phyloP scores from a whole-genome alignment of 2,888 invertebrate species.

The Teleiodes luculella region DNA sequence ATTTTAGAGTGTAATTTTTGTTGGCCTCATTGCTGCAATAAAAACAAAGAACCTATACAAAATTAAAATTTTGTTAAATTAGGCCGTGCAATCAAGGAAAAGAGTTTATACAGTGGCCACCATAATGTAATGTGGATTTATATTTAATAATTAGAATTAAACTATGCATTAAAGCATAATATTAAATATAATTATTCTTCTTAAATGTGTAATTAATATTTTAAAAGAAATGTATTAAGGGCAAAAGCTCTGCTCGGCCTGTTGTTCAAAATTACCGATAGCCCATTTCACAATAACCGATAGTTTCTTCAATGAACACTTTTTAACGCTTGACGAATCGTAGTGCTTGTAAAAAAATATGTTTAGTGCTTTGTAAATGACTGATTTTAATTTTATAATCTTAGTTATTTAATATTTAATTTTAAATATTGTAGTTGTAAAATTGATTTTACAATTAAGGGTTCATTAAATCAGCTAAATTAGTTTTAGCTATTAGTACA shows the following conservation, averaged over 20 bases:
- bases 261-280: conserved; percentile 44
- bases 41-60: not conserved
- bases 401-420: conserved; percentile 60
- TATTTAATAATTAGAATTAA: not conserved
- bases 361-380: conserved; percentile 60
- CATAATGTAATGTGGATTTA: conserved; percentile 5
- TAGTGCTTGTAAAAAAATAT: conserved; percentile 44
- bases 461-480: conserved; percentile 43
- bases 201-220: not conserved
- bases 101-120: not conserved
- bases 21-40: conserved; percentile 16
- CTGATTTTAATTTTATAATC: conserved; percentile 62
- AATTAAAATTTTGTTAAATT: conserved; percentile 17
- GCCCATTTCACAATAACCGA: conserved; percentile 42
- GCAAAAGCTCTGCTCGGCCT: conserved; percentile 4
- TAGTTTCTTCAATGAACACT: conserved; percentile 24
- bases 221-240: not conserved
- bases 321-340: conserved; percentile 12
- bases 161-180: not conserved
- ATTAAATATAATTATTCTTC: not conserved
- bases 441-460: conserved; percentile 37
- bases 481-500: conserved; percentile 60
- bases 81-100: conserved; percentile 24
- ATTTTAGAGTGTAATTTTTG: conserved; percentile 17
- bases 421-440: conserved; percentile 41